Conservation (phyloP, 30 jellyfish, hydroid and myxozoan genomes). For the Rhopilema esculentum region DNA sequence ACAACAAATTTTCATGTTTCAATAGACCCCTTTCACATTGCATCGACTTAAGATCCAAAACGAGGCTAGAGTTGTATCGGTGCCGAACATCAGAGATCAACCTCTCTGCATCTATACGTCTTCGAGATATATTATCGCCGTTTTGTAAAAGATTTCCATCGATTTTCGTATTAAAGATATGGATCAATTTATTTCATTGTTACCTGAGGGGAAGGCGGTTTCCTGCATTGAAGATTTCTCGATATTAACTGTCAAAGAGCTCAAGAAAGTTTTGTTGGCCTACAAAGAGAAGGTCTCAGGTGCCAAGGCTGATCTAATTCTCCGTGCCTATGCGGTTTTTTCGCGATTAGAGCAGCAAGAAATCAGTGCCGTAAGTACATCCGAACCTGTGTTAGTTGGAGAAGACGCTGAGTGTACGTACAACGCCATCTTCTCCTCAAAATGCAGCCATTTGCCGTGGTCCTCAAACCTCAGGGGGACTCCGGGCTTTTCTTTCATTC, state of each 20-base stretch:
- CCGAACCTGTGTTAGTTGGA: background rate
- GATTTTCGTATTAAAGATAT: background rate
- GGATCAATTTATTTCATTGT: background rate
- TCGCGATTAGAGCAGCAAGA: background rate
- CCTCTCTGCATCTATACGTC: background rate
- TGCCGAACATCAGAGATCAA: background rate
- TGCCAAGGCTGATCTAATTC: constrained; percentile 12
- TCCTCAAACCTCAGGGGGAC: background rate
- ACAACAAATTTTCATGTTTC: no score
- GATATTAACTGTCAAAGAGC: background rate
- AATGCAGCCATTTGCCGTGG: background rate
- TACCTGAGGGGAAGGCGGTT: background rate
- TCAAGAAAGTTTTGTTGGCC: constrained; percentile 4
- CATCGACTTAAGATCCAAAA: background rate
- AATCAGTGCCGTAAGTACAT: background rate
- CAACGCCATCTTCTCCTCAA: background rate
- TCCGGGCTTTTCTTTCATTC: background rate
- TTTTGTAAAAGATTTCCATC: background rate
- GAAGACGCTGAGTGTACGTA: background rate
- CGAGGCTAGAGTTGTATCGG: background rate
- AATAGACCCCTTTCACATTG: background rate
- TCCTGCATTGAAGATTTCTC: background rate
- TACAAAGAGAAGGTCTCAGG: constrained; percentile 19
- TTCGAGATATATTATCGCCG: background rate
- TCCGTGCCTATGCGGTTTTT: constrained; percentile 2